Conservation (phyloP, 2,113 vertebrate species). For the Benthochromis sp. region DNA sequence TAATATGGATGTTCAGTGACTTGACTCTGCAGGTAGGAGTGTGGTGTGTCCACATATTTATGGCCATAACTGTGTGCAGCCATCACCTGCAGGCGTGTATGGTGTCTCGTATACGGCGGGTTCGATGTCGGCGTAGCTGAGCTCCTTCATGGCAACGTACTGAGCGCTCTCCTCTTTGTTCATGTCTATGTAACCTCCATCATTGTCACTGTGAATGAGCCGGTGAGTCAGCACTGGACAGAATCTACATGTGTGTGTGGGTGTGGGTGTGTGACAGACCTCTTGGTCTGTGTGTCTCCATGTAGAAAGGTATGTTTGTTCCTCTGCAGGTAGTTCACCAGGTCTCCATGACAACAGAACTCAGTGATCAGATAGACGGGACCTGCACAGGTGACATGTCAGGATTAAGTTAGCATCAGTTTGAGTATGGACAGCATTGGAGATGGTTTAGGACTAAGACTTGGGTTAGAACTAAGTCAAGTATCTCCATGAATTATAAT, state of each 20-base stretch:
- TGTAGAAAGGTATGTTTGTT: slow-evolving; percentile 79
- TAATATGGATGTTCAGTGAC: background rate
- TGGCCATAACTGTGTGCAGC: background rate
- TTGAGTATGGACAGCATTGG: background rate
- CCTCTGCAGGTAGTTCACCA: slow-evolving; percentile 85
- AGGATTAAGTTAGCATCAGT: background rate
- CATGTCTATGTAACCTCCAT: slow-evolving; percentile 92
- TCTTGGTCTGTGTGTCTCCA: slow-evolving; percentile 31
- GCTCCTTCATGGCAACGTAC: slow-evolving; percentile 79
- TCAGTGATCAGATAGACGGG: slow-evolving; percentile 92
- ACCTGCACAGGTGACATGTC: slow-evolving; percentile 60
- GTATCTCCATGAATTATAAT: background rate
- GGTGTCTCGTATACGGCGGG: slow-evolving; percentile 71
- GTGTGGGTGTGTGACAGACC: slow-evolving; percentile 23
- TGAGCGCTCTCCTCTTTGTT: slow-evolving; percentile 76
- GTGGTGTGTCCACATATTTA: background rate
- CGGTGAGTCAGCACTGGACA: background rate
- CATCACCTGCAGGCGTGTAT: slow-evolving; percentile 29
- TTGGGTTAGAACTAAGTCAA: background rate
- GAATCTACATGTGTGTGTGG: background rate
- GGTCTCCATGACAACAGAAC: slow-evolving; percentile 89
- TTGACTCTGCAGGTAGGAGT: background rate
- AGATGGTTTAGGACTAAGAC: background rate
- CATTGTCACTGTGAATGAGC: slow-evolving; percentile 63
- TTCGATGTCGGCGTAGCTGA: slow-evolving; percentile 76